phyloP scores from a whole-genome alignment of 2,888 invertebrate species.

The Mythimna lalbum region DNA sequence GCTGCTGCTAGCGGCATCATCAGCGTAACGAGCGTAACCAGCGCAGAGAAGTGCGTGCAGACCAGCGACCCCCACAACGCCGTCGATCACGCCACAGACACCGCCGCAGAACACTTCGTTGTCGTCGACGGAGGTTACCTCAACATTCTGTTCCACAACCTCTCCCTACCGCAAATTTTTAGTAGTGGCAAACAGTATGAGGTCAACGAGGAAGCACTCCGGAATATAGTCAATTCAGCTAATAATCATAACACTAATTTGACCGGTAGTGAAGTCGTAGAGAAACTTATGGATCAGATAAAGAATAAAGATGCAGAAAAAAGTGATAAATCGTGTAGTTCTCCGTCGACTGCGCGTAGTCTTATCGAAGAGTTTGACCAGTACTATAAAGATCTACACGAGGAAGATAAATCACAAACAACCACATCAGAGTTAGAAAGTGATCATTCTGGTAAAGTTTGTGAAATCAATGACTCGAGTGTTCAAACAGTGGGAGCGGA shows the following conservation, averaged over 20 bases:
- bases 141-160: slow-evolving; percentile 84
- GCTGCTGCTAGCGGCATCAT: background rate
- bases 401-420: slow-evolving; percentile 67
- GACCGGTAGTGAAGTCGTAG: slow-evolving; percentile 72
- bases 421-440: slow-evolving; percentile 60
- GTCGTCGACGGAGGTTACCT: slow-evolving; percentile 85
- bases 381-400: slow-evolving; percentile 79
- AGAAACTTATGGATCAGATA: slow-evolving; percentile 79
- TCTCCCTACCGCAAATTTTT: slow-evolving; percentile 84
- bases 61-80: slow-evolving; percentile 73
- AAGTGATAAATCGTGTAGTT: slow-evolving; percentile 72
- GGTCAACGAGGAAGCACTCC: slow-evolving; percentile 85
- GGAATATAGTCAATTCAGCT: slow-evolving; percentile 79
- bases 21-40: slow-evolving; percentile 57
- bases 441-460: slow-evolving; percentile 46
- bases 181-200: slow-evolving; percentile 85
- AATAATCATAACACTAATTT: slow-evolving; percentile 70
- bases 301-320: slow-evolving; percentile 78
- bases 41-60: slow-evolving; percentile 83
- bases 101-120: slow-evolving; percentile 79
- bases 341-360: slow-evolving; percentile 85
- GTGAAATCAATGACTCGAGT: slow-evolving; percentile 62
- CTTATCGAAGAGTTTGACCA: slow-evolving; percentile 85
- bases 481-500: slow-evolving; percentile 40
- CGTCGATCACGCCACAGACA: slow-evolving; percentile 69